Conservation (phyloP, 2,888 invertebrate species). For the Sacculina carcini region DNA sequence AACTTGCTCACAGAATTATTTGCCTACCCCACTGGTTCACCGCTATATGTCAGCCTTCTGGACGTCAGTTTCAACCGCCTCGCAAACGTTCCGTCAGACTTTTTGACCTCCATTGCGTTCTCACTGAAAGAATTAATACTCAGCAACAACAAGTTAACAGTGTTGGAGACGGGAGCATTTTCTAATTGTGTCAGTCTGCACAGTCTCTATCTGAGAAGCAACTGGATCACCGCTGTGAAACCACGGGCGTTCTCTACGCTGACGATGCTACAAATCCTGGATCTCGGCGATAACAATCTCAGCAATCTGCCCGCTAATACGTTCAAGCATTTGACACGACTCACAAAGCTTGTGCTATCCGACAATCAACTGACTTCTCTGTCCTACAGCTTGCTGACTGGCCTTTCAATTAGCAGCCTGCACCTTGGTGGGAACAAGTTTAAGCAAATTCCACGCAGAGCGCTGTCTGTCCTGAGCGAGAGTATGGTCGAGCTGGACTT, state of each 20-base stretch:
- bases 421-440: slow-evolving; percentile 17
- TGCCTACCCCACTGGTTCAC: slow-evolving; percentile 20
- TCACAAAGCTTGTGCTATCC: slow-evolving; percentile 16
- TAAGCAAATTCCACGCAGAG: slow-evolving; percentile 32
- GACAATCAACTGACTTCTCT: slow-evolving; percentile 16
- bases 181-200: slow-evolving; percentile 29
- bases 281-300: slow-evolving; percentile 17
- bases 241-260: slow-evolving; percentile 50
- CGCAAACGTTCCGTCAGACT: slow-evolving; percentile 30
- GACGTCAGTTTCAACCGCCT: slow-evolving; percentile 43
- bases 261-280: slow-evolving; percentile 23
- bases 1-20: slow-evolving; percentile 30
- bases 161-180: slow-evolving; percentile 44
- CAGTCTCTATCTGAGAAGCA: slow-evolving; percentile 42
- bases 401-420: slow-evolving; percentile 16
- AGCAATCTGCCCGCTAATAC: slow-evolving; percentile 16
- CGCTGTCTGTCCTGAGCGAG: slow-evolving; percentile 48
- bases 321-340: slow-evolving; percentile 16
- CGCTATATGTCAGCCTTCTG: slow-evolving; percentile 35
- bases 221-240: slow-evolving; percentile 40
- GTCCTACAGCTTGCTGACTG: slow-evolving; percentile 17
- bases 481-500: slow-evolving; percentile 50
- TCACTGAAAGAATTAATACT: slow-evolving; percentile 40
- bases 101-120: slow-evolving; percentile 34
- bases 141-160: slow-evolving; percentile 41